Percentiles rank a stretch among this genome's conserved stretches.
Conservation (phyloP, 30 jellyfish, hydroid and myxozoan species). For the Nemopilema nomurai region DNA sequence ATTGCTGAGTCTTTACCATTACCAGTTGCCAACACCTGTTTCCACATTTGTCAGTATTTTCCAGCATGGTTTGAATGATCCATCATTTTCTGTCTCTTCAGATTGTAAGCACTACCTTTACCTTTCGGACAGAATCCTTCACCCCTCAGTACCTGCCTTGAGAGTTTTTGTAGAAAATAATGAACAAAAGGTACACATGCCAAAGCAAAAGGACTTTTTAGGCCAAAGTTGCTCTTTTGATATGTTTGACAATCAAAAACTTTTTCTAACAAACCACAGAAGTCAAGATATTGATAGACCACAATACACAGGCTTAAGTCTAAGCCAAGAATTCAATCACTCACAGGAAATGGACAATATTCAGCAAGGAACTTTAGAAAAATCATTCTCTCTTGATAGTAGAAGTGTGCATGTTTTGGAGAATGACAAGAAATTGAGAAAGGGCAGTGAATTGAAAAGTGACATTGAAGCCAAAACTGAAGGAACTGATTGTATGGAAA, state of each 20-base stretch:
- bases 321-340: not conserved
- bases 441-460: not conserved
- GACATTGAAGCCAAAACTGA: not conserved
- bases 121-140: constrained; percentile 25
- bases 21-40: constrained; percentile 42
- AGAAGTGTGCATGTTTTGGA: not conserved
- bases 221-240: not conserved
- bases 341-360: too few relatives aligned
- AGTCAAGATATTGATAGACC: not conserved
- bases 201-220: not conserved
- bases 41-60: constrained; percentile 18
- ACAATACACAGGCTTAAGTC: not conserved
- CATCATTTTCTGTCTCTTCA: constrained; percentile 27
- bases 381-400: not conserved
- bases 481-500: not conserved
- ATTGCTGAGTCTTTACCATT: constrained; percentile 39
- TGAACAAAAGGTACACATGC: not conserved
- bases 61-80: constrained; percentile 13
- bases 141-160: constrained; percentile 49
- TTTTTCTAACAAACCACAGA: not conserved
- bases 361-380: not conserved
- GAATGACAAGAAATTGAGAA: too few relatives aligned
- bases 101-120: constrained; percentile 9
- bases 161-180: not conserved
- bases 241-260: not conserved